These are phyloP conservation scores for Paratilapia polleni DNA, from an alignment of 2,113 vertebrate genomes.

Conservation along the genomic window DNA sequence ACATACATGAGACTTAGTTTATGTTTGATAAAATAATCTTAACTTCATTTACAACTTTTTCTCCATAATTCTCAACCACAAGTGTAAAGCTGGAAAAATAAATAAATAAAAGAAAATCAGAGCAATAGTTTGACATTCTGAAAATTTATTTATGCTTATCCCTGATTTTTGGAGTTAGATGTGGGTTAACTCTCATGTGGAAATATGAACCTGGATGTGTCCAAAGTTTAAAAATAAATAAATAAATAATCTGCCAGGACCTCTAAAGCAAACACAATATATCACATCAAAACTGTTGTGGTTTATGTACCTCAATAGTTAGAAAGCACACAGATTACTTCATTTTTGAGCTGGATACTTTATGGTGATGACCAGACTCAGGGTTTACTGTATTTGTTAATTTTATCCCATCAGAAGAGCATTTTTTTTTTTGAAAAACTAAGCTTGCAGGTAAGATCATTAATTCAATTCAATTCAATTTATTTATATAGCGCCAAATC, in stretches of 20 bases:
- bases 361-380: neutral
- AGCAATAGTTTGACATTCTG: neutral
- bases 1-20: neutral
- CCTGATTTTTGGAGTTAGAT: neutral
- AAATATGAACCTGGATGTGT: neutral
- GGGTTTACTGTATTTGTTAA: neutral
- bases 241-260: neutral
- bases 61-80: neutral
- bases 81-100: neutral
- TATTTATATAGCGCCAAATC: too few relatives aligned
- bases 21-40: neutral
- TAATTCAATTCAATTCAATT: too few relatives aligned
- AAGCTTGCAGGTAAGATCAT: too few relatives aligned
- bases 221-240: neutral
- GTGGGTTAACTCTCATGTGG: neutral
- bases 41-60: neutral
- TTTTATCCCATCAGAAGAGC: neutral
- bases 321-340: neutral
- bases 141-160: too few relatives aligned
- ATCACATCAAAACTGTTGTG: too few relatives aligned
- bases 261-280: neutral
- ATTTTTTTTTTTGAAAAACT: too few relatives aligned
- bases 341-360: neutral
- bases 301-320: neutral
- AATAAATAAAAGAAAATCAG: too few relatives aligned